Percentiles rank a stretch among this genome's conserved stretches.
Conservation (phyloP, 2,797 vertebrate genomes). For the Pelochelys cantorii region DNA sequence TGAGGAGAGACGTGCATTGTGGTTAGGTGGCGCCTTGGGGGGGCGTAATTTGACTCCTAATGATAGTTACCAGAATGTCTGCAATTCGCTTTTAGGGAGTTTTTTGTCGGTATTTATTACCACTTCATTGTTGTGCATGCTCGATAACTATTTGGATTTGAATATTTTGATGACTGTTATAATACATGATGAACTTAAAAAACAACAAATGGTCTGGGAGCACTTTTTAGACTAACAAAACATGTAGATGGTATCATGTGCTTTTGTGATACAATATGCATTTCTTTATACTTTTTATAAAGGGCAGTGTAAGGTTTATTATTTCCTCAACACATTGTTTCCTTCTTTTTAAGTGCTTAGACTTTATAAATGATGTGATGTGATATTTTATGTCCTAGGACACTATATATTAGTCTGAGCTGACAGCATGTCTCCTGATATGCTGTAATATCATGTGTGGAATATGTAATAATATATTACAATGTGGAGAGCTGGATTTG, state of each 20-base stretch:
- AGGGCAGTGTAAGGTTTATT: background rate
- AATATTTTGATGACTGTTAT: background rate
- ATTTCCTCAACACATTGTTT: background rate
- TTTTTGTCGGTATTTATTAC: background rate
- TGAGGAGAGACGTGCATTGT: background rate
- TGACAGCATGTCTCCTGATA: background rate
- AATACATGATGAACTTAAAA: background rate
- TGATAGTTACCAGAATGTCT: background rate
- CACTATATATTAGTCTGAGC: background rate
- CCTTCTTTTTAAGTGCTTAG: background rate
- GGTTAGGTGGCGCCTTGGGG: background rate
- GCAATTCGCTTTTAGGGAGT: background rate
- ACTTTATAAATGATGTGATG: background rate
- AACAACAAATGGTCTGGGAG: too few relatives aligned
- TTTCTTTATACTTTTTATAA: background rate
- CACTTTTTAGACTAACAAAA: too few relatives aligned
- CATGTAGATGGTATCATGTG: too few relatives aligned
- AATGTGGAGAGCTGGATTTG: background rate
- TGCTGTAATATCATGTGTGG: background rate
- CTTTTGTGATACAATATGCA: background rate
- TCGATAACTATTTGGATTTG: constrained; percentile 20
- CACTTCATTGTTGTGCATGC: background rate
- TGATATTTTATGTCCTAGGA: background rate
- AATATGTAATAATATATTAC: background rate
- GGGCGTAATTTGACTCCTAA: background rate